These are phyloP conservation scores for Protosalanx chinensis DNA, from an alignment of 2,797 vertebrate genomes.

Conservation along the genomic window DNA sequence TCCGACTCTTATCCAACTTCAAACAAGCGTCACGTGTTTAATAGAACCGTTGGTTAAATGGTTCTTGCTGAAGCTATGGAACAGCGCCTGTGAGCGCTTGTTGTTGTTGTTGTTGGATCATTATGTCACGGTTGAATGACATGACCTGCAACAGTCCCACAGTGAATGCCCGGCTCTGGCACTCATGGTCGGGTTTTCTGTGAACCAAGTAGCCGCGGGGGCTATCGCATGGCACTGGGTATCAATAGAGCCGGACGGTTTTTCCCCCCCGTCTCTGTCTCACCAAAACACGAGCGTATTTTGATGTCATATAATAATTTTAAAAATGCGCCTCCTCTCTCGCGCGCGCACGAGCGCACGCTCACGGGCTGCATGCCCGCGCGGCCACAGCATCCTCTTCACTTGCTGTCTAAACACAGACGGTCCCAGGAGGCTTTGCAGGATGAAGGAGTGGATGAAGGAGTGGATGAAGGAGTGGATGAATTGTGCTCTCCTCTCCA, in stretches of 20 bases:
- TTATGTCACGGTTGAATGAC: conserved; percentile 32
- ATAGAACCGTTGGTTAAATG: conserved; percentile 4
- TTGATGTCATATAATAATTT: background rate
- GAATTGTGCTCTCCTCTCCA: conserved; percentile 62
- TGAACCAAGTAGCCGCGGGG: conserved; percentile 14
- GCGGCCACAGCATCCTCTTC: too few relatives aligned
- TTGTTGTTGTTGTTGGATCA: conserved; percentile 3
- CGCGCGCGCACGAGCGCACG: background rate
- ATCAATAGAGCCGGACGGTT: conserved; percentile 49
- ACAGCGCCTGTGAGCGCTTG: too few relatives aligned
- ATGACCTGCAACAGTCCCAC: conserved; percentile 16
- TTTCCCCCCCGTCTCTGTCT: too few relatives aligned
- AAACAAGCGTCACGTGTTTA: conserved; percentile 46
- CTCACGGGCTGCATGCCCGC: background rate
- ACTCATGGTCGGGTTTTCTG: conserved; percentile 26
- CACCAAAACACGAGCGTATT: background rate
- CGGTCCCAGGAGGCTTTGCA: conserved; percentile 47
- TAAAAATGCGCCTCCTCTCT: background rate
- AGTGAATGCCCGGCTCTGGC: conserved; percentile 21
- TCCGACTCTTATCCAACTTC: conserved; percentile 40
- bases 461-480: too few relatives aligned
- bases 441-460: conserved; percentile 14
- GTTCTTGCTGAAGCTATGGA: background rate
- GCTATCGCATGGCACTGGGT: conserved; percentile 17
- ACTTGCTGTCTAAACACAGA: conserved; percentile 67